Evolutionary conservation across 2,797 vertebrate species (phyloP).

Genomic region (Sebastiscus albofasciatus): DNA sequence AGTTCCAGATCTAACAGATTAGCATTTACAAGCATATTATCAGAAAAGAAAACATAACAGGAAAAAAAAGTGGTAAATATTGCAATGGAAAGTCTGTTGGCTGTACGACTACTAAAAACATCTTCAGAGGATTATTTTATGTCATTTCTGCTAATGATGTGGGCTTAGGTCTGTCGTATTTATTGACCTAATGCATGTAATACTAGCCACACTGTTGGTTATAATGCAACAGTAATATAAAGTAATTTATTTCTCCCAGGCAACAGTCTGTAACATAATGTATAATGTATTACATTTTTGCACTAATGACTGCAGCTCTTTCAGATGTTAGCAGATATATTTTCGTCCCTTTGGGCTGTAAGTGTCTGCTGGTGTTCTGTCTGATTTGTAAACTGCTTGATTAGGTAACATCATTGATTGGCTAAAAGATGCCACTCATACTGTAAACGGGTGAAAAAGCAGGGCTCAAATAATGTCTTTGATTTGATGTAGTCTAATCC

Average conservation of each 20-base stretch:
- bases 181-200: not conserved
- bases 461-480: constrained; percentile 36
- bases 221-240: not conserved
- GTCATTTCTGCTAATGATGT: constrained; percentile 5
- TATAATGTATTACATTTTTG: constrained; percentile 6
- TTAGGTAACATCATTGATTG: constrained; percentile 60
- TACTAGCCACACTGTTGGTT: not conserved
- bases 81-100: not conserved
- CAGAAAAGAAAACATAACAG: not conserved
- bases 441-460: constrained; percentile 58
- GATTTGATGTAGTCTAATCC: constrained; percentile 52
- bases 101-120: not conserved
- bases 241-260: constrained; percentile 15
- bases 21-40: not conserved
- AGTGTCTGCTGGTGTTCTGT: constrained; percentile 12
- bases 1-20: constrained; percentile 26
- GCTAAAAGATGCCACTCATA: constrained; percentile 66
- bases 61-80: not conserved
- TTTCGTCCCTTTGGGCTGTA: not conserved
- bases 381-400: constrained; percentile 46
- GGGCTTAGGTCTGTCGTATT: not conserved
- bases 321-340: not conserved
- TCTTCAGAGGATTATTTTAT: not conserved
- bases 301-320: constrained; percentile 15
- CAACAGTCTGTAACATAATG: constrained; percentile 5